Evolutionary conservation across 2,797 vertebrate species (phyloP).

Genomic region (Cryptoprocta ferox): DNA sequence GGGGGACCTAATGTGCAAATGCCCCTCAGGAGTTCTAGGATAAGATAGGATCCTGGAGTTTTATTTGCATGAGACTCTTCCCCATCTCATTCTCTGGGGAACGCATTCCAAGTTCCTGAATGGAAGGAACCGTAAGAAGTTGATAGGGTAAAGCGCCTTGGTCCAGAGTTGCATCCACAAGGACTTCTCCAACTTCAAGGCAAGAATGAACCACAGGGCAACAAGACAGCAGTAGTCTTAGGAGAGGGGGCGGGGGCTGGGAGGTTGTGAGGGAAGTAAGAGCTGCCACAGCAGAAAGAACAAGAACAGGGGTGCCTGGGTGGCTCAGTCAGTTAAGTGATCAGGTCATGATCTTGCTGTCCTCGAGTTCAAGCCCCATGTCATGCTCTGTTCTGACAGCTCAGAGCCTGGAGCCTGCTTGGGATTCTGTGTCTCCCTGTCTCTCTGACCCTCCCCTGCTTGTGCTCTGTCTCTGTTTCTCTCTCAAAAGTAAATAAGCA

Average conservation of each 20-base stretch:
- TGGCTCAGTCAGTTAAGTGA: too few relatives aligned
- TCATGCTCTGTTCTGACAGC: too few relatives aligned
- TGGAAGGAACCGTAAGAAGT: background rate
- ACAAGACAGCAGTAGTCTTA: background rate
- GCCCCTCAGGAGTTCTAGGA: background rate
- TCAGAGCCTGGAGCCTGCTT: too few relatives aligned
- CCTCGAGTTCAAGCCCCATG: too few relatives aligned
- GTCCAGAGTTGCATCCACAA: background rate
- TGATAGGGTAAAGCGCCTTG: background rate
- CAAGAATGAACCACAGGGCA: background rate
- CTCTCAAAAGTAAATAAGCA: too few relatives aligned
- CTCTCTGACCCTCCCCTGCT: too few relatives aligned
- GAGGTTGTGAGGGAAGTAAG: background rate
- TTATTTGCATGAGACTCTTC: background rate
- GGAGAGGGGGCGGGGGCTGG: too few relatives aligned
- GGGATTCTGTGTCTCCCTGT: too few relatives aligned
- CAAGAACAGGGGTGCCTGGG: background rate
- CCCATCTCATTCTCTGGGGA: background rate
- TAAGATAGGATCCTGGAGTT: background rate
- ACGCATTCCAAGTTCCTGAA: background rate
- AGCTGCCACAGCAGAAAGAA: background rate
- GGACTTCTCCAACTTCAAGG: background rate
- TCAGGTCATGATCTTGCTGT: too few relatives aligned
- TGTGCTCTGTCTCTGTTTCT: too few relatives aligned
- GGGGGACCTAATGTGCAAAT: background rate